Evolutionary conservation across 2,888 invertebrate species (phyloP).

Genomic region (Seira ritae): DNA sequence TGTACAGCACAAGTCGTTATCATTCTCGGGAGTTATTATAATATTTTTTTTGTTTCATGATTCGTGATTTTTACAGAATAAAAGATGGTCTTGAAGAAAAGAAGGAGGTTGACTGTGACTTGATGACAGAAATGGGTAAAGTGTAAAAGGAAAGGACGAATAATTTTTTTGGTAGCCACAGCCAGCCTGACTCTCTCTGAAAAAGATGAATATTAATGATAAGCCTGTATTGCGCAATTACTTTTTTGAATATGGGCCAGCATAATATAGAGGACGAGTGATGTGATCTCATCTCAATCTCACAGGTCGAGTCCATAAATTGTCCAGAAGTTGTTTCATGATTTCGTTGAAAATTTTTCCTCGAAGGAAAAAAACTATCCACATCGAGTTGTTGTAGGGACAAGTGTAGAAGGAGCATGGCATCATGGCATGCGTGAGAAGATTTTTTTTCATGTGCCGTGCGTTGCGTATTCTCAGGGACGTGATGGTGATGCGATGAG

Average conservation of each 20-base stretch:
- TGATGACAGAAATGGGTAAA: background rate
- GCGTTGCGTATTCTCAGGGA: background rate
- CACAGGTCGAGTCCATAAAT: background rate
- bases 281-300: background rate
- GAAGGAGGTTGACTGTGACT: background rate
- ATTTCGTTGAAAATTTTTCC: background rate
- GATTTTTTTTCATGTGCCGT: background rate
- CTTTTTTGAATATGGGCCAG: background rate
- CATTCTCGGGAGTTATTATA: background rate
- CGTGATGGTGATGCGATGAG: background rate
- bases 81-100: background rate
- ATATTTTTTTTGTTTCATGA: background rate
- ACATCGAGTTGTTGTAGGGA: too few relatives aligned
- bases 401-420: too few relatives aligned
- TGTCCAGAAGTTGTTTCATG: background rate
- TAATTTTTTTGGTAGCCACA: background rate
- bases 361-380: background rate
- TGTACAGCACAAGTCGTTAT: background rate
- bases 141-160: background rate
- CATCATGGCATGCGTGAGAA: constrained; percentile 22
- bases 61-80: background rate
- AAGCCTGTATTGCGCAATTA: background rate
- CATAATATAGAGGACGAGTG: background rate
- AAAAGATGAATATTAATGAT: background rate
- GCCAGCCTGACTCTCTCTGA: background rate